These are phyloP conservation scores for Gavialis gangeticus DNA, from an alignment of 2,113 vertebrate species.

Conservation along the genomic window DNA sequence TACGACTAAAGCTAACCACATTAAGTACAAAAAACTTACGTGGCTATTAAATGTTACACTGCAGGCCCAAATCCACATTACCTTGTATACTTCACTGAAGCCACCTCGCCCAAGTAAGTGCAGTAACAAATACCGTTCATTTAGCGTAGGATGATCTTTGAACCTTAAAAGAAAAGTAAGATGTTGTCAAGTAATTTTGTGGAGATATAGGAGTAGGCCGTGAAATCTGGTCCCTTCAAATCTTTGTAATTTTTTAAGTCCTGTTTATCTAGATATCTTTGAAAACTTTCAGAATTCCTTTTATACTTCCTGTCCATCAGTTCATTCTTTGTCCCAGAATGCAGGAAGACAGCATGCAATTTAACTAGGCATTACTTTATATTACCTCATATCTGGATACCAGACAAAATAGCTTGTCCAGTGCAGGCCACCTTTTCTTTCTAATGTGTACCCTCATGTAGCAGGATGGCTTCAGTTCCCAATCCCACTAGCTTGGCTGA, in stretches of 20 bases:
- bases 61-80: conserved; percentile 65
- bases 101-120: conserved; percentile 97
- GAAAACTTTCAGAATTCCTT: neutral
- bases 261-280: neutral
- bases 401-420: neutral
- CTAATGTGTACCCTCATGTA: neutral
- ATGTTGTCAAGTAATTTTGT: neutral
- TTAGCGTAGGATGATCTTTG: conserved; percentile 98
- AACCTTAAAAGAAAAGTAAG: conserved; percentile 83
- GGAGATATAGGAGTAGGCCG: neutral
- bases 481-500: neutral
- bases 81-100: conserved; percentile 99
- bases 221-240: neutral
- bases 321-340: neutral
- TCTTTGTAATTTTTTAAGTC: neutral
- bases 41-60: neutral
- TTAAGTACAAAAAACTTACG: neutral
- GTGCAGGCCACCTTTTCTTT: neutral
- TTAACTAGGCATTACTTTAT: neutral
- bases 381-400: neutral
- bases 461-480: neutral
- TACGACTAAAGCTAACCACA: neutral
- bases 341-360: neutral
- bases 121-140: conserved; percentile 96
- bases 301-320: neutral